A percentile compares a stretch with the other conserved stretches of the same genome.
Conservation (phyloP, 1,140 invertebrate genomes). For the Archivesica marissinica region DNA sequence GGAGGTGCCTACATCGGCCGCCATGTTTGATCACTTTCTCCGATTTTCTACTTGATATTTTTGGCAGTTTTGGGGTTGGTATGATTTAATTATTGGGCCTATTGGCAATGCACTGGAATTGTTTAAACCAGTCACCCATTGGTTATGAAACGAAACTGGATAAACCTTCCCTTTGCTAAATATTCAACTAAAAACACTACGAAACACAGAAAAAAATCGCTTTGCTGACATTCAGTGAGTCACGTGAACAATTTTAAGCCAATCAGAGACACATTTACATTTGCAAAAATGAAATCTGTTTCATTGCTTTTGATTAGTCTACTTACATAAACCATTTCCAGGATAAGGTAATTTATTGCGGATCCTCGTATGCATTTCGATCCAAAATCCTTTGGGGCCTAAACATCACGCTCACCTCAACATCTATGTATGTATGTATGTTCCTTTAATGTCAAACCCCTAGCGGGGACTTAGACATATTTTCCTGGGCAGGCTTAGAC, state of each 20-base stretch:
- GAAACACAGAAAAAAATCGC: slow-evolving; percentile 36
- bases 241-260: slow-evolving; percentile 42
- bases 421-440: too few species aligned
- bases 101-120: neutral
- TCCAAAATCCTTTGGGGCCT: too few species aligned
- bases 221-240: slow-evolving; percentile 63
- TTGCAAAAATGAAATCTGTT: neutral
- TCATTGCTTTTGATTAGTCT: slow-evolving; percentile 4
- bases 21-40: slow-evolving; percentile 70
- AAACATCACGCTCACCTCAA: too few species aligned
- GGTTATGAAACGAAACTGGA: neutral
- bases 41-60: slow-evolving; percentile 23
- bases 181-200: neutral
- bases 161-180: neutral
- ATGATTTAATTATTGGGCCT: neutral
- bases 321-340: neutral
- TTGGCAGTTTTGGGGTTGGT: neutral
- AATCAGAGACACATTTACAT: neutral
- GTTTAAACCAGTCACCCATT: neutral
- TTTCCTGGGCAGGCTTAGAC: too few species aligned
- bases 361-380: too few species aligned
- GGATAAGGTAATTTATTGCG: neutral
- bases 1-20: slow-evolving; percentile 76
- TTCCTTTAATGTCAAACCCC: too few species aligned
- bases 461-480: too few species aligned